Evolutionary conservation across 2,888 invertebrate genomes (phyloP), one percentile per base, ranked within the genome.

Genomic region (Ophonus ardosiacus): DNA sequence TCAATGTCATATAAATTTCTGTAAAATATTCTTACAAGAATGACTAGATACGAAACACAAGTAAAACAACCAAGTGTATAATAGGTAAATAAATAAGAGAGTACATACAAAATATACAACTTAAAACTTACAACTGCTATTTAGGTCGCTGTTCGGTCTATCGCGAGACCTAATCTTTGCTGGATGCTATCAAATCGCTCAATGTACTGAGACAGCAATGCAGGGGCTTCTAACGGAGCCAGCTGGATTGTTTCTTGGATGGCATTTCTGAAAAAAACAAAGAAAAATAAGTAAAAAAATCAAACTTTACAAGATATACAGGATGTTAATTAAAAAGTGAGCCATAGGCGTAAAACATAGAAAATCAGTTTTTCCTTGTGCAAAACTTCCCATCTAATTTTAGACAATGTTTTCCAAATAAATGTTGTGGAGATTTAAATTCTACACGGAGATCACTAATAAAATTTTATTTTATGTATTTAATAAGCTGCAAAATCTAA

Each of bases 151-250:
- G 85, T 31, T 17, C 63, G 84, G 43, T 87, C 85, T 21, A 86
- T 71, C 8, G 86, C 84, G 79, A 86, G 61, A 17, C 88, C 90
- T 63, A 91, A 87, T 85, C 89, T 90, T 81, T 91, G 89, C 87
- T 91, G 90, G 10, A 91, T 90, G 85, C 90, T 89, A 82, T 91
- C 90, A 81, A 91, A 90, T 86, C 91, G 87, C 65, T 91, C 90
- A 6, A 90, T 87, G 84, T 90, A 91, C 76, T 90, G 89, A 15
- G 89, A 89, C 18, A 91, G 86, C 4, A 91, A 87, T 31, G 89
- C 88, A n/a, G 91, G 90, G 24, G 90, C 88, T 85, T 86, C 87
- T 21, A 90, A 86, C 0, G 89, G 89, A 78, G 88, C 86, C 63
- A 88, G 87, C 18, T 87, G 87, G 43, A 86, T 86, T 65, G 56